Evolutionary conservation across 2,113 vertebrate species (phyloP).

Genomic region (Erpornis zantholeuca): DNA sequence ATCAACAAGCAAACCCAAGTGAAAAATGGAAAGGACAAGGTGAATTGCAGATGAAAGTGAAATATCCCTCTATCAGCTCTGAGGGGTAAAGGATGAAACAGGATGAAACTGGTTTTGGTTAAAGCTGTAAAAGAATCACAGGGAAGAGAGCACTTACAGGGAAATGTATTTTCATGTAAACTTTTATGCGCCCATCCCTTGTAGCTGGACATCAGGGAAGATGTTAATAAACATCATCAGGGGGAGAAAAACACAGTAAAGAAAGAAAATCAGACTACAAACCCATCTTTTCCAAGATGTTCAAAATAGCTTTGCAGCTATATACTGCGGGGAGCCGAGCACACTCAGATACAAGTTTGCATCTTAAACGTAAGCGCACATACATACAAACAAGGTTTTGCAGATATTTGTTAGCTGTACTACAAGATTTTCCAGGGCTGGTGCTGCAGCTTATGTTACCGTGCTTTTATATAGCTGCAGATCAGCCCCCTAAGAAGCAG

Average conservation of each 20-base stretch:
- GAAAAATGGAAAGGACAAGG: not conserved
- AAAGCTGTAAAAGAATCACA: not conserved
- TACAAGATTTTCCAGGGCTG: constrained; percentile 21
- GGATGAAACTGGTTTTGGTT: constrained; percentile 45
- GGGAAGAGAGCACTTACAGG: constrained; percentile 31
- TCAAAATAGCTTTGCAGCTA: constrained; percentile 28
- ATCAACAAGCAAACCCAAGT: not conserved
- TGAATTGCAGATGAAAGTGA: not conserved
- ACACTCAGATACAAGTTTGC: constrained; percentile 15
- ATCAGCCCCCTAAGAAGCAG: not conserved
- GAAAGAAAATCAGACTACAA: constrained; percentile 3
- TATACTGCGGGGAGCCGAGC: not conserved
- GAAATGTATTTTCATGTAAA: constrained; percentile 63
- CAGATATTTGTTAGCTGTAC: constrained; percentile 19
- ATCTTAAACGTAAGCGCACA: constrained; percentile 35
- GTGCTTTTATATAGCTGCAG: not conserved
- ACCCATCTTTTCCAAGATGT: constrained; percentile 15
- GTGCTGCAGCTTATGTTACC: constrained; percentile 19
- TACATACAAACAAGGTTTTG: constrained; percentile 50
- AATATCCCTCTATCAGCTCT: not conserved
- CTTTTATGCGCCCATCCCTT: constrained; percentile 40
- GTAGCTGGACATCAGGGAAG: constrained; percentile 43
- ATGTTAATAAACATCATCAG: constrained; percentile 62
- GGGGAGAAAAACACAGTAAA: constrained; percentile 32
- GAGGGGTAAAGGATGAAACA: constrained; percentile 19